phyloP scores from a whole-genome alignment of 2,797 vertebrate species.

The Neopelma chrysocephalum region DNA sequence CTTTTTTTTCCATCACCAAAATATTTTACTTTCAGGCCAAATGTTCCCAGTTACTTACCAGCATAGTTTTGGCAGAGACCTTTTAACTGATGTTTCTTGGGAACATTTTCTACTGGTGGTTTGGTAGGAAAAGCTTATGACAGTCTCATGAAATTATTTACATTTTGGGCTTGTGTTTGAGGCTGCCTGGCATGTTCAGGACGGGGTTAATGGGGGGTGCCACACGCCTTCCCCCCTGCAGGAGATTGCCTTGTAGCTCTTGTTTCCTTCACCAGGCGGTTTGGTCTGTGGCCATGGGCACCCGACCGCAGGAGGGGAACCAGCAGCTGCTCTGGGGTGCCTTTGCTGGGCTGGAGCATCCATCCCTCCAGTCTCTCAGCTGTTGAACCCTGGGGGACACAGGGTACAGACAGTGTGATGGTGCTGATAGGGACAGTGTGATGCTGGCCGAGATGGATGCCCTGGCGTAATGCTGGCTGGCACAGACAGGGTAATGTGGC shows the following conservation, averaged over 20 bases:
- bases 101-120: background rate
- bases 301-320: background rate
- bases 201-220: background rate
- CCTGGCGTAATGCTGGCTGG: background rate
- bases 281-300: background rate
- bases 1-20: background rate
- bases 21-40: constrained; percentile 40
- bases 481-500: background rate
- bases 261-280: rapidly evolving
- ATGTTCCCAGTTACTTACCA: constrained; percentile 48
- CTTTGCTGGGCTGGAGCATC: background rate
- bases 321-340: background rate
- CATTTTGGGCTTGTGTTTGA: background rate
- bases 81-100: constrained; percentile 21
- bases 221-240: background rate
- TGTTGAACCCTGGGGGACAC: rapidly evolving
- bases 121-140: constrained; percentile 60
- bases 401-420: background rate
- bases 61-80: constrained; percentile 29
- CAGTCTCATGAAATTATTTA: constrained; percentile 34
- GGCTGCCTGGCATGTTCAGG: background rate
- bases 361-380: background rate
- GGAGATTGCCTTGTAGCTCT: background rate
- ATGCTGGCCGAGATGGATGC: background rate
- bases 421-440: rapidly evolving